A percentile compares a stretch with the other conserved stretches of the same genome.
Evolutionary conservation across 2,888 invertebrate genomes (phyloP).

Genomic region (Oscheius myriophilus): DNA sequence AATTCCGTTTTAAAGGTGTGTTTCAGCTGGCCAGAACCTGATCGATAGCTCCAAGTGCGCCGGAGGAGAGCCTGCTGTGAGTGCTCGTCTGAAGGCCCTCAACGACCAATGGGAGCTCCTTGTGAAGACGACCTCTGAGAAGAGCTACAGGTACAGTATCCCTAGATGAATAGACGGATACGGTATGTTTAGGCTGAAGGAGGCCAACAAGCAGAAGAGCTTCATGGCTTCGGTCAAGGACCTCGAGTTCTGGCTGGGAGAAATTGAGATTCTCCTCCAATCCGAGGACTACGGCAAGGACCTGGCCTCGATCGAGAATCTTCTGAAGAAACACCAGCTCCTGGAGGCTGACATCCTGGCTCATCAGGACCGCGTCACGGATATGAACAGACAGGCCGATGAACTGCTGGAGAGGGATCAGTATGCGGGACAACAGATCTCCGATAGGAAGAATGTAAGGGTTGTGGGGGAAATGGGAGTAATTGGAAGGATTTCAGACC

Average conservation of each 20-base stretch:
- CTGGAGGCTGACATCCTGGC: conserved; percentile 97
- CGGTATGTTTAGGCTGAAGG: conserved; percentile 84
- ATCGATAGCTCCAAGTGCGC: conserved; percentile 85
- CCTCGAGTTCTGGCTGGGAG: conserved; percentile 99
- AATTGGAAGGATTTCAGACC: conserved; percentile 75
- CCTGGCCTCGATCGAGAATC: conserved; percentile 95
- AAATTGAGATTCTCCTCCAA: conserved; percentile 77
- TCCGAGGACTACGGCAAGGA: conserved; percentile 75
- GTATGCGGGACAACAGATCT: conserved; percentile 93
- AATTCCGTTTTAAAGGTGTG: neutral
- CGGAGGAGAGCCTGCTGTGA: conserved; percentile 96
- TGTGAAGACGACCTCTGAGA: conserved; percentile 96
- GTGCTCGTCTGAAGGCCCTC: conserved; percentile 74
- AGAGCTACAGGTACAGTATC: conserved; percentile 81
- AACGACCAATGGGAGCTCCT: conserved; percentile 85
- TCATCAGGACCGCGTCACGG: conserved; percentile 78
- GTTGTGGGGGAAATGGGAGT: neutral
- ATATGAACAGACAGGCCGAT: conserved; percentile 79
- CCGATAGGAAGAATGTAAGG: conserved; percentile 80
- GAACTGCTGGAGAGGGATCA: conserved; percentile 93
- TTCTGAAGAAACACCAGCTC: conserved; percentile 92
- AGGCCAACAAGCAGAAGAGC: conserved; percentile 97
- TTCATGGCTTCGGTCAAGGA: conserved; percentile 99
- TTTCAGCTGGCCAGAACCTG: conserved; percentile 60
- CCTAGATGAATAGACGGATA: neutral